Conservation (phyloP, 2,113 vertebrate genomes). For the Scopus umbretta region DNA sequence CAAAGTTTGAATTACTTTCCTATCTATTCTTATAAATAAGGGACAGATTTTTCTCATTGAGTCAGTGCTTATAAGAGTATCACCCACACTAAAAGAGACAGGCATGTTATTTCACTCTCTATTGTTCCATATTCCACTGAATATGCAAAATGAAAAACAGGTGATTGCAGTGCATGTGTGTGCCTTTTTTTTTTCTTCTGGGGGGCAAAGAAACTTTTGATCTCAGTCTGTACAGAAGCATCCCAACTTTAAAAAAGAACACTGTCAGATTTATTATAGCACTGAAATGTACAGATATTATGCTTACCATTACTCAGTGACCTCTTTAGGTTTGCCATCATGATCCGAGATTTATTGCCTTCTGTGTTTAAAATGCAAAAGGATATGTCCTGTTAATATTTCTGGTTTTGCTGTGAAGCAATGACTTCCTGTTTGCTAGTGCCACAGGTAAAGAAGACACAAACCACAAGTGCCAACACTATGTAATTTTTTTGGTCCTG, state of each 20-base stretch:
- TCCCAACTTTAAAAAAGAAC: slow-evolving; percentile 59
- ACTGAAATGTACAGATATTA: slow-evolving; percentile 79
- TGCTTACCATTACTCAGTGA: slow-evolving; percentile 76
- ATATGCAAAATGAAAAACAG: slow-evolving; percentile 76
- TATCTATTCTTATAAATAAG: slow-evolving; percentile 29
- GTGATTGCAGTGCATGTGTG: slow-evolving; percentile 56
- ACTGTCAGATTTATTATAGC: slow-evolving; percentile 78
- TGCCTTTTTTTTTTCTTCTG: background rate
- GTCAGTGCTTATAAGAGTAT: slow-evolving; percentile 69
- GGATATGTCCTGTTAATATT: slow-evolving; percentile 75
- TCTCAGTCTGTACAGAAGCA: slow-evolving; percentile 74
- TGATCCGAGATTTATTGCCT: slow-evolving; percentile 72
- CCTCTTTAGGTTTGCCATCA: slow-evolving; percentile 75
- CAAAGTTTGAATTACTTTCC: background rate
- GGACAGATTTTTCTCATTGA: slow-evolving; percentile 37
- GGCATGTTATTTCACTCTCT: slow-evolving; percentile 35
- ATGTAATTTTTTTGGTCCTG: slow-evolving; percentile 74
- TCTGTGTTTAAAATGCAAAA: slow-evolving; percentile 72
- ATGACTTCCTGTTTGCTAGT: slow-evolving; percentile 75
- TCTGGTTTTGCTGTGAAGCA: slow-evolving; percentile 60
- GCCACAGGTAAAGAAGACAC: slow-evolving; percentile 78
- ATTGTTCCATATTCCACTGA: background rate
- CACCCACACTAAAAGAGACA: slow-evolving; percentile 40
- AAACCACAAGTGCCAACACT: slow-evolving; percentile 78
- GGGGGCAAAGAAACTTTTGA: slow-evolving; percentile 71